A percentile compares a stretch with the other conserved stretches of the same genome.
Evolutionary conservation across 2,888 invertebrate species (phyloP).

Genomic region (Sinelater perroti): DNA sequence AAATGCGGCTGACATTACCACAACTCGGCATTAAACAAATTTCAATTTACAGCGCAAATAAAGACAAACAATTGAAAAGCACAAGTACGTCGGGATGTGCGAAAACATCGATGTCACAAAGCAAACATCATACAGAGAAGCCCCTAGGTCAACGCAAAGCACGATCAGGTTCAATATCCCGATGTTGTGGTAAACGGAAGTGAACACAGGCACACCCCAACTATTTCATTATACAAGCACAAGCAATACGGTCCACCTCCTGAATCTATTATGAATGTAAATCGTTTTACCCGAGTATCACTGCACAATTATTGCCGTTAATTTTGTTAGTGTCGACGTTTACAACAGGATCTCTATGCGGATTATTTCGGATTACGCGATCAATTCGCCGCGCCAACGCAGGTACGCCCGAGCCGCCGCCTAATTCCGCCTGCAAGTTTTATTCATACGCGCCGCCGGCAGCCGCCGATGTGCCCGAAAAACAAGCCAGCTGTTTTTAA

Average conservation of each 20-base stretch:
- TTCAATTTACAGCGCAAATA: too few species aligned
- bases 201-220: slow-evolving; percentile 38
- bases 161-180: slow-evolving; percentile 41
- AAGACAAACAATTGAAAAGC: too few species aligned
- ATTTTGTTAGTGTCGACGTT: slow-evolving; percentile 34
- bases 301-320: slow-evolving; percentile 36
- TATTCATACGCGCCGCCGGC: too few species aligned
- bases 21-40: too few species aligned
- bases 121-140: too few species aligned
- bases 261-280: slow-evolving; percentile 35
- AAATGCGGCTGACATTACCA: too few species aligned
- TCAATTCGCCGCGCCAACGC: slow-evolving; percentile 17
- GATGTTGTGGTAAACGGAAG: slow-evolving; percentile 42
- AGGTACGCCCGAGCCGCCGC: too few species aligned
- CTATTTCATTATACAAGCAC: slow-evolving; percentile 42
- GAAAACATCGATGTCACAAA: slow-evolving; percentile 16
- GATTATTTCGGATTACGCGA: slow-evolving; percentile 30
- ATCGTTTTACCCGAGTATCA: slow-evolving; percentile 34
- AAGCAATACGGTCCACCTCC: slow-evolving; percentile 27
- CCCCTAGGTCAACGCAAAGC: slow-evolving; percentile 12
- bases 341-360: slow-evolving; percentile 30
- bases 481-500: too few species aligned
- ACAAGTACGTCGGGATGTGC: neutral
- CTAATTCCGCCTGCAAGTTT: too few species aligned
- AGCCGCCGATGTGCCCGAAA: too few species aligned